Conservation (phyloP, 2,113 vertebrate species). For the Eudyptes chrysolophus region DNA sequence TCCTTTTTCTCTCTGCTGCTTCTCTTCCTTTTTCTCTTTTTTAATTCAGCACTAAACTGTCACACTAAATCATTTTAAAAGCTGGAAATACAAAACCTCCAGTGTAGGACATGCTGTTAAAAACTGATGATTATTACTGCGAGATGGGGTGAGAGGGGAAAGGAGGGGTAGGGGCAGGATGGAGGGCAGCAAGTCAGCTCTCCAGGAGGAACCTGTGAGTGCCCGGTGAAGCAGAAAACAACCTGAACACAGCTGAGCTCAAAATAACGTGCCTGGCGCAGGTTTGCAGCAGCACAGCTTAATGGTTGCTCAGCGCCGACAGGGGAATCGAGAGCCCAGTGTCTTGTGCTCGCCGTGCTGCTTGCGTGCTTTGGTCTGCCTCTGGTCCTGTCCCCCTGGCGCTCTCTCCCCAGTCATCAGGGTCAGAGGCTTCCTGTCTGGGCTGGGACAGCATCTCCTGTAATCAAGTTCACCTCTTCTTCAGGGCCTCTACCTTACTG, state of each 20-base stretch:
- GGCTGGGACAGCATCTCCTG: neutral
- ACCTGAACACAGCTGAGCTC: neutral
- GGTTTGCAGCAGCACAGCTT: neutral
- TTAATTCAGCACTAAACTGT: constrained; percentile 60
- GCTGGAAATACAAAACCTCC: constrained; percentile 39
- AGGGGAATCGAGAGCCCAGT: neutral
- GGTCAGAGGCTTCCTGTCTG: neutral
- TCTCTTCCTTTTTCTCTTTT: neutral
- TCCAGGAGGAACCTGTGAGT: neutral
- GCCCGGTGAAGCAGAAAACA: constrained; percentile 23
- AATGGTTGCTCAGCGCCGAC: neutral
- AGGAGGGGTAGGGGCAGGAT: neutral
- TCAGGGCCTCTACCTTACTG: neutral
- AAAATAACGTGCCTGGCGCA: fast-evolving
- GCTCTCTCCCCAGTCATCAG: neutral
- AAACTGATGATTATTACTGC: constrained; percentile 36
- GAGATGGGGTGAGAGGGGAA: constrained; percentile 16
- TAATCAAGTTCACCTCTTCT: neutral
- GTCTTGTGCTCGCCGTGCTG: neutral
- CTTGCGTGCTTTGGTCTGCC: neutral
- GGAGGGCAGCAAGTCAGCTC: neutral
- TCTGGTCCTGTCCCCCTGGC: neutral
- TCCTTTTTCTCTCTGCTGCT: constrained; percentile 33
- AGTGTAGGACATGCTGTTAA: constrained; percentile 37
- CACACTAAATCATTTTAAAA: constrained; percentile 64